Evolutionary conservation across 2,797 vertebrate genomes (phyloP), one percentile per base, ranked within the genome.

Genomic region (Lepilemur septentrionalis): DNA sequence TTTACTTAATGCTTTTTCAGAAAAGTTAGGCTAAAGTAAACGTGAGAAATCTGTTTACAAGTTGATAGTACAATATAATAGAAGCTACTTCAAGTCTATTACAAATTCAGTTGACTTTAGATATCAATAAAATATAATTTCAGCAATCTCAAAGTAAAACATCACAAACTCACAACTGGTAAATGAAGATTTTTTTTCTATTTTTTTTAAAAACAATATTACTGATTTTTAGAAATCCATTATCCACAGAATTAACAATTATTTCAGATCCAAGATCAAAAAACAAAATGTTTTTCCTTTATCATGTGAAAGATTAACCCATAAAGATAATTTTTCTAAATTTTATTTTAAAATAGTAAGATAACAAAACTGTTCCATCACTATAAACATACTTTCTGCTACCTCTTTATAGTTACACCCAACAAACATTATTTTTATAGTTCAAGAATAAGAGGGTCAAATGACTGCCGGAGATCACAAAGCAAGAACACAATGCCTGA

Each of bases 191-290:
- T 76, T 65, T 94, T 82, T 48, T 15, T 63, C 59, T 46, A 38
- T 15, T 32, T 57, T 91, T 69, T 83, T 5, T 14, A 48, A 61
- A 78, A 96, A 87, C 1, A 52, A 38, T 82, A 84, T n/a, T 89
- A 81, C 17, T 84, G 50, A 96, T 75, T 50, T 93, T 41, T 93
- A 91, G 85, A 95, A 96, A 94, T 22, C 73, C n/a, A 96, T 38
- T 41, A 67, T 22, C 75, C 28, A 87, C 3, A 96, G 11, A 89
- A 90, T 1, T 84, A 25, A 75, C 67, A 85, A 73, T 25, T 85
- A 79, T 57, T 65, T 89, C 52, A 35, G 48, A 93, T 79, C 43
- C 69, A 93, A 79, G 43, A 92, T 25, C 65, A 67, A 69, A 25
- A 32, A 83, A 23, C 38, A 67, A 89, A 5, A 35, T 46, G 50